Conservation (phyloP, 2,113 vertebrate genomes). For the Anguilla japonica region DNA sequence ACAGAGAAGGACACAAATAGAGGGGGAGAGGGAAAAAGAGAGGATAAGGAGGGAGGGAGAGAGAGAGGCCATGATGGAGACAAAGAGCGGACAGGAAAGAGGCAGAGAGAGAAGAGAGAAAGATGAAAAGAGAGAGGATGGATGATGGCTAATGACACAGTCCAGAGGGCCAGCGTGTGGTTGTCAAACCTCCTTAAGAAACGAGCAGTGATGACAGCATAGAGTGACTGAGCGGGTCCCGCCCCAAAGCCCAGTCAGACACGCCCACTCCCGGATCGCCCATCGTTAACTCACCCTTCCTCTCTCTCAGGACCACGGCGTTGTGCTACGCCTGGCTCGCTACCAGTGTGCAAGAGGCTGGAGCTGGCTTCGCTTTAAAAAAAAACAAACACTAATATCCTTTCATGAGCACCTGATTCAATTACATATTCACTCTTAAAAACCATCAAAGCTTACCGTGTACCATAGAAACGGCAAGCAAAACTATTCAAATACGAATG, state of each 20-base stretch:
- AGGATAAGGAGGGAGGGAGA: not conserved
- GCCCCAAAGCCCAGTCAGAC: not conserved
- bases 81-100: not conserved
- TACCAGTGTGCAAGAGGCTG: no score
- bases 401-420: no score
- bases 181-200: not conserved
- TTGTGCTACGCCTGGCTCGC: not conserved
- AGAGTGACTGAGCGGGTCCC: not conserved
- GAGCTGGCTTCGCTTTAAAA: no score
- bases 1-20: not conserved
- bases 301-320: not conserved
- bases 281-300: not conserved
- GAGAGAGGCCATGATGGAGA: not conserved
- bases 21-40: not conserved
- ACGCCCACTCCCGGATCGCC: not conserved
- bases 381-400: no score
- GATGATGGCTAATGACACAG: not conserved
- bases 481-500: no score
- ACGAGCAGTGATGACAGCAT: not conserved
- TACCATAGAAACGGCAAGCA: no score
- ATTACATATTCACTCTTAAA: no score
- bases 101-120: not conserved
- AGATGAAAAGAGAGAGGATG: not conserved
- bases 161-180: not conserved
- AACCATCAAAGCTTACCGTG: no score